Percentiles rank a stretch among this genome's conserved stretches.
Conservation (phyloP, 2,113 vertebrate species). For the Laticauda colubrina region DNA sequence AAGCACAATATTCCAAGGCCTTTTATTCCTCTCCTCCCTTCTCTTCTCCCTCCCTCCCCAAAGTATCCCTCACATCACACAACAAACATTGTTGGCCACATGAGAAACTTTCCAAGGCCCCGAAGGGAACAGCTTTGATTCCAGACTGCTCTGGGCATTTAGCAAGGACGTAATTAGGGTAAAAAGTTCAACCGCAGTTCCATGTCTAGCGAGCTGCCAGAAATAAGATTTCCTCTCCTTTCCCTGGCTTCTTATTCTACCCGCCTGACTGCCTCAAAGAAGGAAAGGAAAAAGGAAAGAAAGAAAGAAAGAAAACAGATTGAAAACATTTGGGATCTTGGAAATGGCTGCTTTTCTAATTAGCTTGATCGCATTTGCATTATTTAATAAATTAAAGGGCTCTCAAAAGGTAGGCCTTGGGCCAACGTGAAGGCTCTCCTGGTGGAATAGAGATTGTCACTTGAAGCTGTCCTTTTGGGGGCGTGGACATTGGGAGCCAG, state of each 20-base stretch:
- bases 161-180: constrained; percentile 95
- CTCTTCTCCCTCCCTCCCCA: constrained; percentile 55
- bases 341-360: constrained; percentile 77
- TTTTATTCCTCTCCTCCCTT: too few relatives aligned
- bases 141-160: constrained; percentile 88
- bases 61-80: constrained; percentile 80
- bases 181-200: constrained; percentile 95
- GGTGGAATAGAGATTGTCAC: constrained; percentile 52
- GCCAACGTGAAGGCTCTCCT: constrained; percentile 44
- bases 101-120: constrained; percentile 86
- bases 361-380: constrained; percentile 76
- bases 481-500: constrained; percentile 30
- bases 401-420: constrained; percentile 55
- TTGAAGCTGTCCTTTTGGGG: constrained; percentile 36
- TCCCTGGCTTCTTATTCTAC: constrained; percentile 78
- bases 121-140: constrained; percentile 85
- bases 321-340: constrained; percentile 77
- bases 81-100: constrained; percentile 88
- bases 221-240: constrained; percentile 84
- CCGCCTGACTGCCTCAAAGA: constrained; percentile 49
- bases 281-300: too few relatives aligned
- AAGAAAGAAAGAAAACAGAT: constrained; percentile 59
- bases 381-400: constrained; percentile 73
- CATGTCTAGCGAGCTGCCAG: constrained; percentile 82
- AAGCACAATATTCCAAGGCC: constrained; percentile 73